These are phyloP conservation scores for Zoanthus sociatus DNA, from an alignment of 92 coral and sea anemone genomes.

Conservation along the genomic window DNA sequence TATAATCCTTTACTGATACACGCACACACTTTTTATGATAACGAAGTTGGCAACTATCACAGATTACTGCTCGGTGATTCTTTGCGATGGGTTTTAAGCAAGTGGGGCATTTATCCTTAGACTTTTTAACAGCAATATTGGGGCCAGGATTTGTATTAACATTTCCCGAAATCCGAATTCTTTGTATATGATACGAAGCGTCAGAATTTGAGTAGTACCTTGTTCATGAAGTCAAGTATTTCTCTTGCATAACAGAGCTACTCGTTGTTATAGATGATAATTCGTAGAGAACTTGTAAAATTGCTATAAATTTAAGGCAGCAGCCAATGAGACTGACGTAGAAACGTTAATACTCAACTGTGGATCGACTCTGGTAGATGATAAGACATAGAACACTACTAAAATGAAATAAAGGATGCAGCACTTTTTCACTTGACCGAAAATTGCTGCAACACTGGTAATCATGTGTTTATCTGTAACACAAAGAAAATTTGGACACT, in stretches of 20 bases:
- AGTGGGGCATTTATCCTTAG: slow-evolving; percentile 44
- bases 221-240: slow-evolving; percentile 14
- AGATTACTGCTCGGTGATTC: slow-evolving; percentile 33
- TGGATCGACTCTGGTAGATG: not conserved
- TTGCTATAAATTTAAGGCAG: not conserved
- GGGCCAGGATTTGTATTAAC: slow-evolving; percentile 45
- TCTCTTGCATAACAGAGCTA: slow-evolving; percentile 1
- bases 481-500: too few relatives aligned
- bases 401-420: not conserved
- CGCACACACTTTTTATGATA: slow-evolving; percentile 44
- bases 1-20: slow-evolving; percentile 50
- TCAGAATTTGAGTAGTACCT: slow-evolving; percentile 36
- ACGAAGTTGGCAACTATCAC: slow-evolving; percentile 42
- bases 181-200: slow-evolving; percentile 32
- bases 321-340: not conserved
- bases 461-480: too few relatives aligned
- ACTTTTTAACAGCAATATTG: slow-evolving; percentile 15
- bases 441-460: not conserved
- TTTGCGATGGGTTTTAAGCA: slow-evolving; percentile 36
- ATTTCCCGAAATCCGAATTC: slow-evolving; percentile 32
- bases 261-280: slow-evolving; percentile 8
- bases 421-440: not conserved
- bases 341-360: not conserved
- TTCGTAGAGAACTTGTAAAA: slow-evolving; percentile 1
- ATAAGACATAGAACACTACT: not conserved